Conservation (phyloP, 2,888 invertebrate genomes). For the Tridacna crocea region DNA sequence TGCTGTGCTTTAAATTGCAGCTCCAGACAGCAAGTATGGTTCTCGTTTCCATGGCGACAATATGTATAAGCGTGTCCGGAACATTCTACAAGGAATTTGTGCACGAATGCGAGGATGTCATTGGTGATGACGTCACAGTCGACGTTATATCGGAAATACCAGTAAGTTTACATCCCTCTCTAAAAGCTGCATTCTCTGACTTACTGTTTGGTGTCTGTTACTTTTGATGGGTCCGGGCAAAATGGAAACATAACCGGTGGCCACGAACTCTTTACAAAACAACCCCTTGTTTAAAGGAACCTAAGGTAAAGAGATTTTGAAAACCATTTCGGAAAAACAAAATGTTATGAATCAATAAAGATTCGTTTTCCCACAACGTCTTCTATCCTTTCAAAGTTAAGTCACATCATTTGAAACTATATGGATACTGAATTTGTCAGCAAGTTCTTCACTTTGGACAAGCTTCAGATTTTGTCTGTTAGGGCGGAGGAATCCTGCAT, state of each 20-base stretch:
- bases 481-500: too few relatives aligned
- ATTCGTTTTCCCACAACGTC: too few relatives aligned
- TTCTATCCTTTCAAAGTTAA: too few relatives aligned
- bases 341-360: too few relatives aligned
- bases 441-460: too few relatives aligned
- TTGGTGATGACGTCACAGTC: constrained; percentile 15
- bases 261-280: neutral
- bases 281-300: neutral
- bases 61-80: neutral
- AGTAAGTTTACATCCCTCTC: constrained; percentile 1
- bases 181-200: neutral
- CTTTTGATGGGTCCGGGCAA: neutral
- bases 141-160: constrained; percentile 38
- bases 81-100: constrained; percentile 6
- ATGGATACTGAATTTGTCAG: too few relatives aligned
- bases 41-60: too few relatives aligned
- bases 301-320: too few relatives aligned
- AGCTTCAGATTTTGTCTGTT: too few relatives aligned
- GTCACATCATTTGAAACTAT: too few relatives aligned
- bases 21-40: too few relatives aligned
- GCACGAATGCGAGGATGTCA: neutral
- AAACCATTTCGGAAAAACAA: neutral
- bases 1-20: too few relatives aligned
- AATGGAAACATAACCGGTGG: neutral
- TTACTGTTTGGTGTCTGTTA: neutral